Base-by-base conservation (phyloP, 1,140 invertebrate genomes). In the Phocides pigmalion region DNA sequence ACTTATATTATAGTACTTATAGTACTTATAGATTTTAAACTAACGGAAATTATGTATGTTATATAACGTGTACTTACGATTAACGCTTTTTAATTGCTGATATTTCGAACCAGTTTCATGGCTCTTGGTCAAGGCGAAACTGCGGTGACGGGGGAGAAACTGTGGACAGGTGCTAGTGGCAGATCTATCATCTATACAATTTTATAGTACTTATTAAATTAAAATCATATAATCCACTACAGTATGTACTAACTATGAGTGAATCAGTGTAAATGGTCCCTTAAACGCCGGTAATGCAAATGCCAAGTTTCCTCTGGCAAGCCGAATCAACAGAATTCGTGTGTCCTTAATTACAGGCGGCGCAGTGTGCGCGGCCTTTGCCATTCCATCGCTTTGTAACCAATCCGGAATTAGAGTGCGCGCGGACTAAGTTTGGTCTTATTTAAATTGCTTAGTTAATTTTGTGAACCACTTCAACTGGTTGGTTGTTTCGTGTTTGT, bases 331-430 rank as follows among this genome's bases (percentile, higher is more conserved):
- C 49, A 51, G 20, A 51, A 51, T 35, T 35, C 49, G 25, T 51
- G 15, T 51, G 50, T 32, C 64, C 58, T 56, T 66, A 62, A 66
- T 70, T 66, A 49, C 46, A 44, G 16, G 46, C 39, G 25, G 51
- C 62, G 64, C 56, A 65, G 56, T 56, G 47, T 12, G 42, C 54
- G 65, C 58, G 46, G 56, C 58, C 49, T 69, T 56, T 58, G 58
- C 46, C 51, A 69, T 42, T 66, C 58, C 14, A 70, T 66, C 53
- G 62, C 46, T 51, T 51, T 51, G 49, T 51, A 51, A 32, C 49
- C 49, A 51, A 51, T 51, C 28, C 49, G n/a, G 28, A 51, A 51
- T 51, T 37, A 35, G n/a, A n/a, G 49, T 37, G 49, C n/a, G 4
- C n/a, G 11, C 3, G 25, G 25, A 51, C 28, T 12, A n/a, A 51